phyloP scores from a whole-genome alignment of 2,113 vertebrate species.

The Heloderma charlesbogerti region DNA sequence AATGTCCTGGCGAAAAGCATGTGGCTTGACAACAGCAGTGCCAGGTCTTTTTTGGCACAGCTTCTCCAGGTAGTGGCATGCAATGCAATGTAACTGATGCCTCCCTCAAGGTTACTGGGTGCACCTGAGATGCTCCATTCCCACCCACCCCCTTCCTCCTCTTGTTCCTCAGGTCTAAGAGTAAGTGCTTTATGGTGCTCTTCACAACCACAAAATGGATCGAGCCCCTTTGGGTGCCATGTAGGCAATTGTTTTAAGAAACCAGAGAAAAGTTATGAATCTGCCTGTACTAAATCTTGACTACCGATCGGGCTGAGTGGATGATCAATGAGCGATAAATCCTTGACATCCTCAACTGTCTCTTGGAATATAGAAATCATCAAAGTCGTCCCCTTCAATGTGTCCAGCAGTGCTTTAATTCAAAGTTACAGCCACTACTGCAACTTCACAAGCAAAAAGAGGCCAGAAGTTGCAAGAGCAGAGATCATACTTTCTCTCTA shows the following conservation, averaged over 20 bases:
- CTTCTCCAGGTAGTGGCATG: neutral
- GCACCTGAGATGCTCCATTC: neutral
- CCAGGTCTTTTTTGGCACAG: neutral
- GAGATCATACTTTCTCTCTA: neutral
- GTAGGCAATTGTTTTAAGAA: constrained; percentile 33
- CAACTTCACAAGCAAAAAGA: neutral
- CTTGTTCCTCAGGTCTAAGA: neutral
- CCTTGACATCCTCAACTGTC: neutral
- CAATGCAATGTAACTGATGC: neutral
- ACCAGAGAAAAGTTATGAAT: constrained; percentile 6
- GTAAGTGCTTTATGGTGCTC: neutral
- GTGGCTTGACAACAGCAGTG: neutral
- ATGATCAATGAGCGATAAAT: constrained; percentile 30
- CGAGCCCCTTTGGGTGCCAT: neutral
- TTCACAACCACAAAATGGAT: neutral
- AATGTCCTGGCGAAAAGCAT: neutral
- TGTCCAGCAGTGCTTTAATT: constrained; percentile 20
- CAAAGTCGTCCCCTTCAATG: constrained; percentile 33
- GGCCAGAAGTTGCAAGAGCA: neutral
- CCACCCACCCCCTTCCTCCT: too few species aligned
- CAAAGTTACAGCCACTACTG: neutral
- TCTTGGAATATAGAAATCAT: constrained; percentile 35
- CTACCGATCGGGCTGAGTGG: constrained; percentile 7
- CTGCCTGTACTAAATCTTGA: constrained; percentile 25
- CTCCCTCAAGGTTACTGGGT: neutral